phyloP scores from a whole-genome alignment of 2,888 invertebrate genomes.

The Callinectes sapidus region DNA sequence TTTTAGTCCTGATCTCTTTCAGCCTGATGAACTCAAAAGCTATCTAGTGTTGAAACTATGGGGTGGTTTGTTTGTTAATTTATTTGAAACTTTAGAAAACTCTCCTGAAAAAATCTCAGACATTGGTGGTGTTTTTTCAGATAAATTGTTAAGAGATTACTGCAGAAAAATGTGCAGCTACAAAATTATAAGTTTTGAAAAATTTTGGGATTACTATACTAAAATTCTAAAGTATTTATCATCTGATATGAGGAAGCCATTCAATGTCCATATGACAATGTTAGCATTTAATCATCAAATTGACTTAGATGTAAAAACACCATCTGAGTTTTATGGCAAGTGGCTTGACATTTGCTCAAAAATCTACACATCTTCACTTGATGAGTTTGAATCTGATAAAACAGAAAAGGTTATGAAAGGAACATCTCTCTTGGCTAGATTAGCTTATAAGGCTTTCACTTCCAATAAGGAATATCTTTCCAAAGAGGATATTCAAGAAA shows the following conservation, averaged over 20 bases:
- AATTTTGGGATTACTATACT: neutral
- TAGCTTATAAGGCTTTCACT: slow-evolving; percentile 26
- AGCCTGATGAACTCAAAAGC: neutral
- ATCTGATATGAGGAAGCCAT: slow-evolving; percentile 50
- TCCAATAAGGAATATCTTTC: neutral
- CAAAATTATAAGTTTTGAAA: neutral
- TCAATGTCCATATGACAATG: slow-evolving; percentile 38
- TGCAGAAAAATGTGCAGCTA: slow-evolving; percentile 32
- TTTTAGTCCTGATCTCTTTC: neutral
- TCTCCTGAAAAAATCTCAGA: neutral
- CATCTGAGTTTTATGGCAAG: slow-evolving; percentile 45
- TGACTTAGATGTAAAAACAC: slow-evolving; percentile 33
- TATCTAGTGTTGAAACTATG: slow-evolving; percentile 47
- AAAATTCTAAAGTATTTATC: slow-evolving; percentile 16
- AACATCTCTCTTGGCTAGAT: neutral
- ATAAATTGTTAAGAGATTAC: slow-evolving; percentile 32
- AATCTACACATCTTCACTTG: neutral
- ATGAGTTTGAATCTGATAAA: neutral
- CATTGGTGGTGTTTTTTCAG: slow-evolving; percentile 44
- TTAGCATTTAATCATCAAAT: neutral
- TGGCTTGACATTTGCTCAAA: slow-evolving; percentile 26
- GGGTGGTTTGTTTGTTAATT: slow-evolving; percentile 34
- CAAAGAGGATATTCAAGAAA: neutral
- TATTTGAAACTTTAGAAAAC: neutral
- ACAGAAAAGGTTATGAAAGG: neutral